phyloP scores from a whole-genome alignment of 2,797 vertebrate genomes.

The Anabacerthia variegaticeps region DNA sequence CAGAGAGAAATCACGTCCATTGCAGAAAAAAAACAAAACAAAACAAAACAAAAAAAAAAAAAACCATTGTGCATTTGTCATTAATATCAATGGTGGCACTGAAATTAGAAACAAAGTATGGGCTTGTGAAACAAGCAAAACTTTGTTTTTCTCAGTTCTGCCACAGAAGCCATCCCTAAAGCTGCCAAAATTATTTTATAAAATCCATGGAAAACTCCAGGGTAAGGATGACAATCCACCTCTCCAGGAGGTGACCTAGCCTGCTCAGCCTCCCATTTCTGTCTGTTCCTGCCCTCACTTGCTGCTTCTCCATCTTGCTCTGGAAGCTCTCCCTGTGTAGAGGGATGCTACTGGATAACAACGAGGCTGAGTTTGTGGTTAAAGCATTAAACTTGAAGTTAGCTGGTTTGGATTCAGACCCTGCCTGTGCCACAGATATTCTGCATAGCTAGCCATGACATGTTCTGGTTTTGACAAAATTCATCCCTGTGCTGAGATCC shows the following conservation, averaged over 20 bases:
- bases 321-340: not conserved
- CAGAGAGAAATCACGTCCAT: constrained; percentile 74
- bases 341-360: not conserved
- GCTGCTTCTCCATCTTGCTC: not conserved
- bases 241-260: not conserved
- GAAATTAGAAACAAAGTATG: not conserved
- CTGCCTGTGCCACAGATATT: not conserved
- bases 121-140: not conserved
- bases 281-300: not conserved
- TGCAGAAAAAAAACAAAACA: not conserved
- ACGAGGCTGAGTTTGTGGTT: not conserved
- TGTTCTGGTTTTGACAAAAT: not conserved
- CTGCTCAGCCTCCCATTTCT: not conserved
- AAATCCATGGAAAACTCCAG: not conserved
- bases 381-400: not conserved
- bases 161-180: not conserved
- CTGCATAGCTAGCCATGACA: not conserved
- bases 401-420: not conserved
- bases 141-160: not conserved
- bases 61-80: not conserved
- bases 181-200: not conserved
- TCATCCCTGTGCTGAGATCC: not conserved
- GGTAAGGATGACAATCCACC: not conserved
- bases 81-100: not conserved
- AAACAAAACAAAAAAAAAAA: not conserved